Conservation (phyloP, 2,797 vertebrate genomes). For the Pteropus rufus region DNA sequence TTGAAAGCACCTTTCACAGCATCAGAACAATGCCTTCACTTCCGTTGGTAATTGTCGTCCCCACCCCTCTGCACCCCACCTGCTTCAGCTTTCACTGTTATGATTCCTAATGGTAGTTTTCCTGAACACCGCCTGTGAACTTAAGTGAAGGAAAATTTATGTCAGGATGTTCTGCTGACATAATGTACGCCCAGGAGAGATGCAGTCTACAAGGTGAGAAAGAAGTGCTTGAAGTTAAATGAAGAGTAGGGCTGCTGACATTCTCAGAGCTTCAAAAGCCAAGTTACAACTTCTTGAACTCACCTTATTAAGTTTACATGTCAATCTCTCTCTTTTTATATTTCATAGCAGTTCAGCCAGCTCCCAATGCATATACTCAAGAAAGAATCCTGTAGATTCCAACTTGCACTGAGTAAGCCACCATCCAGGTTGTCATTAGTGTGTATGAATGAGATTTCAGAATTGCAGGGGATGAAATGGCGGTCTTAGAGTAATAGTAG, state of each 20-base stretch:
- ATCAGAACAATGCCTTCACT: conserved; percentile 27
- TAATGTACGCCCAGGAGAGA: background rate
- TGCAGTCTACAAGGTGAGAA: background rate
- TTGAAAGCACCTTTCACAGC: conserved; percentile 39
- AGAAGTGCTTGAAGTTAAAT: background rate
- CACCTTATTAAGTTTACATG: background rate
- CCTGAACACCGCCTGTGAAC: conserved; percentile 9
- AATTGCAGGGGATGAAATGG: background rate
- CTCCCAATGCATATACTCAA: background rate
- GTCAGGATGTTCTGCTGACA: conserved; percentile 29
- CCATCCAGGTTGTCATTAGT: background rate
- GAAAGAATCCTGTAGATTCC: background rate
- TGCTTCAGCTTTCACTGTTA: background rate
- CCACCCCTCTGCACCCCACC: background rate
- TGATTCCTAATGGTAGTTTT: background rate
- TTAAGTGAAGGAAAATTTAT: background rate
- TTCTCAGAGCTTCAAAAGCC: background rate
- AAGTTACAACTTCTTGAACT: conserved; percentile 8
- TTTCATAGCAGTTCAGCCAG: background rate
- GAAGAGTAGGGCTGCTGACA: background rate
- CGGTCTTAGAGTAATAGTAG: background rate
- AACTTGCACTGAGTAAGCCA: background rate
- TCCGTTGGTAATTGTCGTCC: background rate
- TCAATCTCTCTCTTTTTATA: background rate
- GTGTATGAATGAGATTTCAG: background rate